Percentiles rank a stretch among this genome's conserved stretches.
Evolutionary conservation across 2,888 invertebrate species (phyloP).

Genomic region (Synergus japonicus): DNA sequence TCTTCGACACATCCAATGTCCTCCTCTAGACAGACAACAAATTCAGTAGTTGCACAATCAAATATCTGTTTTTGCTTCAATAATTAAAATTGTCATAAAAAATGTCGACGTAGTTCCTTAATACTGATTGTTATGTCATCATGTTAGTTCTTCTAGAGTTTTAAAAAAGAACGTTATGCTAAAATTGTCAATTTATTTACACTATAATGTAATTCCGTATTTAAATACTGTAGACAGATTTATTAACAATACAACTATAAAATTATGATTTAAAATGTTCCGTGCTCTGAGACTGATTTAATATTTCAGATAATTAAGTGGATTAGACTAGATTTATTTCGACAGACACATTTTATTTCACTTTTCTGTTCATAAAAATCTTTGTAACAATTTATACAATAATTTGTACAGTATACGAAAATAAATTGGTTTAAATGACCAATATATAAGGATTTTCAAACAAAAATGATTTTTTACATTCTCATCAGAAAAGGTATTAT

Average conservation of each 20-base stretch:
- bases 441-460: background rate
- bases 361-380: constrained; percentile 12
- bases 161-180: constrained; percentile 23
- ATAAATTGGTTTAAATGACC: background rate
- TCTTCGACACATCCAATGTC: constrained; percentile 84
- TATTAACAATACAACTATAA: background rate
- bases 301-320: background rate
- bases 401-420: background rate
- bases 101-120: constrained; percentile 4
- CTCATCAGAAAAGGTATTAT: too few relatives aligned
- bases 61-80: background rate
- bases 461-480: background rate
- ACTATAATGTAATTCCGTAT: background rate
- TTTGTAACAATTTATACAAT: constrained; percentile 23
- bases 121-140: constrained; percentile 16
- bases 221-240: background rate
- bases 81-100: background rate
- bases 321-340: background rate
- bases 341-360: background rate
- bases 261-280: background rate
- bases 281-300: background rate
- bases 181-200: background rate
- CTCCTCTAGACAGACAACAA: constrained; percentile 79
- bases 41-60: background rate
- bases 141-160: constrained; percentile 21